Conservation (phyloP, 2,888 invertebrate genomes). For the Coleophora flavipennella region DNA sequence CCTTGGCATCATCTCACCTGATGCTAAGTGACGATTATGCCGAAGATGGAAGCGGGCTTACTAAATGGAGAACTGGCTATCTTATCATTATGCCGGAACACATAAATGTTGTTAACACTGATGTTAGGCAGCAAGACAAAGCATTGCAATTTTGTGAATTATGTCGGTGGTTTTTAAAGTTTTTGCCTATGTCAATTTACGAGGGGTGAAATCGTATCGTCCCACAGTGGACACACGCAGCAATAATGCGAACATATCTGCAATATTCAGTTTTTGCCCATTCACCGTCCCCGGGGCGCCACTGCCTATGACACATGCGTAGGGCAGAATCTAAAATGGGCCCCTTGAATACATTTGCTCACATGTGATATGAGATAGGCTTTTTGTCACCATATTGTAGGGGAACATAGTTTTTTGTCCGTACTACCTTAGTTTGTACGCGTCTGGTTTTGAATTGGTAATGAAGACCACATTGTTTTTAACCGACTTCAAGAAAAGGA, state of each 20-base stretch:
- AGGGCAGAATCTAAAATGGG: constrained; percentile 49
- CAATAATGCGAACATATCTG: constrained; percentile 67
- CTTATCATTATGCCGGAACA: too few species aligned
- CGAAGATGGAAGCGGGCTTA: too few species aligned
- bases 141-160: too few species aligned
- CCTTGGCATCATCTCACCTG: too few species aligned
- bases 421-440: background rate
- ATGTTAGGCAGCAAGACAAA: too few species aligned
- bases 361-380: constrained; percentile 47
- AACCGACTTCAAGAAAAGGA: too few species aligned
- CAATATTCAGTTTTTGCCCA: constrained; percentile 66
- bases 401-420: constrained; percentile 17
- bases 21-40: too few species aligned
- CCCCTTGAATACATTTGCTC: constrained; percentile 65
- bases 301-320: constrained; percentile 64
- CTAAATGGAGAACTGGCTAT: too few species aligned
- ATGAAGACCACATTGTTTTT: background rate
- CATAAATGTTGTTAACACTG: too few species aligned
- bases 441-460: background rate
- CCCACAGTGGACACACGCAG: constrained; percentile 24
- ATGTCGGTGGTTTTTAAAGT: too few species aligned
- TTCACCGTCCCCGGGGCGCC: constrained; percentile 49
- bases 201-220: constrained; percentile 22
- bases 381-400: constrained; percentile 58
- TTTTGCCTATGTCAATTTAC: too few species aligned